A percentile compares a stretch with the other conserved stretches of the same genome.
Evolutionary conservation across 2,888 invertebrate genomes (phyloP).

Genomic region (Netelia inedita): DNA sequence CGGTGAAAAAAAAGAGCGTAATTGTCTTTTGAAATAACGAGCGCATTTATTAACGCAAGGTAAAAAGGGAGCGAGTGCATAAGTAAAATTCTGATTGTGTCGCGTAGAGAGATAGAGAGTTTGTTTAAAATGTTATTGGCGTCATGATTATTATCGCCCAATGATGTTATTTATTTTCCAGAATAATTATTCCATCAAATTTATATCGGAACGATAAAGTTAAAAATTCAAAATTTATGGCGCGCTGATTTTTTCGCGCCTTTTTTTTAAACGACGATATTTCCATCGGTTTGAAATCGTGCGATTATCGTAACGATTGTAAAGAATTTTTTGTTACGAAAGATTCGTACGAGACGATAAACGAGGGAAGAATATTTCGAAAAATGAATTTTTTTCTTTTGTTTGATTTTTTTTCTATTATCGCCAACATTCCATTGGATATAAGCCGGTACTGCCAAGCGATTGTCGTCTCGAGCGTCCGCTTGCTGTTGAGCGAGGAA

Average conservation of each 20-base stretch:
- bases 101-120: conserved; percentile 11
- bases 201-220: conserved; percentile 23
- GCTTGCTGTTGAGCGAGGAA: conserved; percentile 48
- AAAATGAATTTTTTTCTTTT: conserved; percentile 46
- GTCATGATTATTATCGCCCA: conserved; percentile 36
- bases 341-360: background rate
- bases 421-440: conserved; percentile 77
- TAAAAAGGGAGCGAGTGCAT: conserved; percentile 14
- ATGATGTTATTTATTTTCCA: conserved; percentile 27
- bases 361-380: conserved; percentile 64
- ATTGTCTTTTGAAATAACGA: conserved; percentile 58
- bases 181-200: conserved; percentile 48
- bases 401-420: conserved; percentile 55
- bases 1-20: conserved; percentile 1
- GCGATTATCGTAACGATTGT: background rate
- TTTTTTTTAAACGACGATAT: background rate
- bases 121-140: conserved; percentile 45
- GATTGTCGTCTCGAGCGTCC: conserved; percentile 56
- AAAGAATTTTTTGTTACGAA: background rate
- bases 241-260: background rate
- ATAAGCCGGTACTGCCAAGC: conserved; percentile 81
- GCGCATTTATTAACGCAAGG: conserved; percentile 63
- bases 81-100: conserved; percentile 28
- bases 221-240: conserved; percentile 24
- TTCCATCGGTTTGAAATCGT: conserved; percentile 29